Conservation (phyloP, 2,888 invertebrate genomes). For the Diplazon laetatorius region DNA sequence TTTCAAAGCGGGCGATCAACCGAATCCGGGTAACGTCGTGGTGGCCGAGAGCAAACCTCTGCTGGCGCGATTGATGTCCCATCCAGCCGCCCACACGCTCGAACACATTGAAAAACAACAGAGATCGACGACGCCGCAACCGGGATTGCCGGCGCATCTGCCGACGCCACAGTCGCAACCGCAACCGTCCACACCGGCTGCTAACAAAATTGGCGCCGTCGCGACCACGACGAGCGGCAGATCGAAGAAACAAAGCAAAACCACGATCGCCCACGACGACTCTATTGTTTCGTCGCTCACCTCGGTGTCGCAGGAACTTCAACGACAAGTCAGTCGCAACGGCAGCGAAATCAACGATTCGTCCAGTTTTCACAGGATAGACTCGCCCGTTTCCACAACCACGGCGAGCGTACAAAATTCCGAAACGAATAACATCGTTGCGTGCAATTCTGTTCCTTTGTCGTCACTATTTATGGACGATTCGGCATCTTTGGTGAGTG, state of each 20-base stretch:
- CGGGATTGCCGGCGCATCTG: constrained; percentile 65
- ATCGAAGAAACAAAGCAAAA: constrained; percentile 73
- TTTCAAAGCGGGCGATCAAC: constrained; percentile 78
- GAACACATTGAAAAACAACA: constrained; percentile 96
- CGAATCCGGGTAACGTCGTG: constrained; percentile 79
- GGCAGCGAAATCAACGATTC: constrained; percentile 73
- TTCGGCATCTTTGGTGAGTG: constrained; percentile 65
- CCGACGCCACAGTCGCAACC: constrained; percentile 70
- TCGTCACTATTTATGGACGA: constrained; percentile 74
- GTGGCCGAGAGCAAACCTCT: constrained; percentile 86
- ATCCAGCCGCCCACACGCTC: constrained; percentile 90
- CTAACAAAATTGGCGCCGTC: constrained; percentile 65
- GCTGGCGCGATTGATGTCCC: constrained; percentile 91
- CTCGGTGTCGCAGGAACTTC: constrained; percentile 70
- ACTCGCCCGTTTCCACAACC: constrained; percentile 72
- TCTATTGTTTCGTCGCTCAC: constrained; percentile 67
- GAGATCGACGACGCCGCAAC: constrained; percentile 89
- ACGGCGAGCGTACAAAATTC: constrained; percentile 69
- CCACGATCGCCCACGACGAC: constrained; percentile 64
- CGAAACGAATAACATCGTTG: constrained; percentile 67
- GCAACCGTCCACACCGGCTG: constrained; percentile 62
- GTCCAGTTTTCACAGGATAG: constrained; percentile 80
- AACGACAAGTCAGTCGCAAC: constrained; percentile 66
- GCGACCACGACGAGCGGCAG: constrained; percentile 66
- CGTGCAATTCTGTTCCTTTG: constrained; percentile 73